These are phyloP conservation scores for Dromococcyx pavoninus DNA, from an alignment of 2,797 vertebrate genomes.

Conservation along the genomic window DNA sequence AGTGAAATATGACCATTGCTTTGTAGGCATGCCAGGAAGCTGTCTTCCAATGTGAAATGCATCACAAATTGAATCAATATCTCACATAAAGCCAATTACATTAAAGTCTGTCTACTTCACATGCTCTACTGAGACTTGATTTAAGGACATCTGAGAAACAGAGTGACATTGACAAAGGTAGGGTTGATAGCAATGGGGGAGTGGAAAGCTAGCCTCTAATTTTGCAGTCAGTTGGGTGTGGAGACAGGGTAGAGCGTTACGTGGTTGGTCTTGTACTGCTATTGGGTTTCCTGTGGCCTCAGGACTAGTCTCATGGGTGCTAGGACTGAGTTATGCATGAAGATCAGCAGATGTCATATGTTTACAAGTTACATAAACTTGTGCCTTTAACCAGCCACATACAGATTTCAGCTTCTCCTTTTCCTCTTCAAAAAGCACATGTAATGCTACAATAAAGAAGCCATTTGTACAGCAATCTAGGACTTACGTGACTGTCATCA, in stretches of 20 bases:
- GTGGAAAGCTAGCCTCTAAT: background rate
- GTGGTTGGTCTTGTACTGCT: background rate
- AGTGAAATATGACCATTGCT: background rate
- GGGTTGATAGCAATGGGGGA: background rate
- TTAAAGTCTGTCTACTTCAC: background rate
- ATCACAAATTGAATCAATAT: background rate
- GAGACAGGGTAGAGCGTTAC: background rate
- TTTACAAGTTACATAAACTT: background rate
- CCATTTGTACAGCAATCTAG: background rate
- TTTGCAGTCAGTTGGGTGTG: background rate
- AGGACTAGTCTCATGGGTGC: background rate
- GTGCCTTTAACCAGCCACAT: background rate
- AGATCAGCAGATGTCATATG: background rate
- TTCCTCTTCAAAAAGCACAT: background rate
- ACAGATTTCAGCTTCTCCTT: background rate
- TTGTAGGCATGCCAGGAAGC: background rate
- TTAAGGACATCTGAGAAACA: background rate
- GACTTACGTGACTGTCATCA: background rate
- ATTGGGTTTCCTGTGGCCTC: background rate
- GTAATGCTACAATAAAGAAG: background rate
- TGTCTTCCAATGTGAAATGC: background rate
- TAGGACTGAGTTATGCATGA: background rate
- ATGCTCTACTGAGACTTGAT: background rate
- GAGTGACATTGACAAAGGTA: background rate
- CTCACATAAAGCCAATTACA: background rate